Evolutionary conservation across 2,797 vertebrate genomes (phyloP).

Genomic region (Aratinga solstitialis): DNA sequence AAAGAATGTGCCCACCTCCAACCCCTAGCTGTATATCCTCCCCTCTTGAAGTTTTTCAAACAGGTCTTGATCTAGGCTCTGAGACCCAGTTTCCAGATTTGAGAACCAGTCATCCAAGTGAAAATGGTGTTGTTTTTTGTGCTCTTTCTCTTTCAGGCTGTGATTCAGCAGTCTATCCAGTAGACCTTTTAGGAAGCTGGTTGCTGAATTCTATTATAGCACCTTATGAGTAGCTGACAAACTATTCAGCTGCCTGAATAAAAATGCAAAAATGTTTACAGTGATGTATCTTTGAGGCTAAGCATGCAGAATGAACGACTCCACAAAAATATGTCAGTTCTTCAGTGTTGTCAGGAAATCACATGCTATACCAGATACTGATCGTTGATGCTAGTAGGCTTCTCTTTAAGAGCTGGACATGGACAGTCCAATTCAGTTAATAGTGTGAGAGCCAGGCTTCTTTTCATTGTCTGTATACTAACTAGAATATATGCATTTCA

Average conservation of each 20-base stretch:
- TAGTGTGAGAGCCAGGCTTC: rapidly evolving
- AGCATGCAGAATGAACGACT: neutral
- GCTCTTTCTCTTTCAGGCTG: neutral
- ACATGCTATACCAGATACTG: neutral
- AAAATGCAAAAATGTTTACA: neutral
- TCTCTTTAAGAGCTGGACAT: neutral
- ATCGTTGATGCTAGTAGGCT: neutral
- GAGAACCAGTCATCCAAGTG: neutral
- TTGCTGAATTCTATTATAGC: neutral
- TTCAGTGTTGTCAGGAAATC: neutral
- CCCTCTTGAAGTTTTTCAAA: neutral
- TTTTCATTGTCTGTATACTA: neutral
- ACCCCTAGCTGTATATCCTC: neutral
- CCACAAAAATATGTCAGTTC: neutral
- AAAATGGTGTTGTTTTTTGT: neutral
- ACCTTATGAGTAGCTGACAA: neutral
- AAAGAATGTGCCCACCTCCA: neutral
- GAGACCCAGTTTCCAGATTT: neutral
- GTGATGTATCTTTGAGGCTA: neutral
- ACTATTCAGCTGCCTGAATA: neutral
- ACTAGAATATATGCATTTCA: neutral
- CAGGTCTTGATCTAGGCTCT: neutral
- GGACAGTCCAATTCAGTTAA: neutral
- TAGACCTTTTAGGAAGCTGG: neutral
- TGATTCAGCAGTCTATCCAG: neutral